Conservation (phyloP, 2,113 vertebrate species). For the Nymphicus hollandicus region DNA sequence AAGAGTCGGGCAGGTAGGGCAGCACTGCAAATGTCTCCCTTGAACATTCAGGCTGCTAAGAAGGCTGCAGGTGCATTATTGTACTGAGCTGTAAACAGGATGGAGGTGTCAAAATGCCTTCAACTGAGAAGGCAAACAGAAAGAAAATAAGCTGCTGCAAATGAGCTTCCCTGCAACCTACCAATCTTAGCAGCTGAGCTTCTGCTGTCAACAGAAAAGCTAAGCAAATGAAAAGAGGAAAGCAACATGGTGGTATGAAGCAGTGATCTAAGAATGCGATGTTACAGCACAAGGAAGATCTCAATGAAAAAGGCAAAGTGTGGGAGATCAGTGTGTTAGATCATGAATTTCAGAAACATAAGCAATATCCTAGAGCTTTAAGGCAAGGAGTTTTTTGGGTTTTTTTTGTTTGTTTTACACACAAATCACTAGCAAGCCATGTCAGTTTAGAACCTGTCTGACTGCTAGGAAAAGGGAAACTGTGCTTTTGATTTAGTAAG, state of each 20-base stretch:
- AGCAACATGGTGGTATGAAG: neutral
- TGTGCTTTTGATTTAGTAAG: accelerated
- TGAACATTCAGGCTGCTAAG: neutral
- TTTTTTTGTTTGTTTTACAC: neutral
- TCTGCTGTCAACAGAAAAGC: neutral
- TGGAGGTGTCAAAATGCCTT: neutral
- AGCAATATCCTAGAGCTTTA: neutral
- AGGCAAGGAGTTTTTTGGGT: neutral
- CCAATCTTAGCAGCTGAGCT: neutral
- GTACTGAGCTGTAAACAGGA: neutral
- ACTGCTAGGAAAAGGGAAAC: neutral
- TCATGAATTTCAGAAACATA: neutral
- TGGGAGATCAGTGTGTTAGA: neutral
- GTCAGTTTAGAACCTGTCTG: neutral
- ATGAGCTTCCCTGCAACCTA: neutral
- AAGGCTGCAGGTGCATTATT: neutral
- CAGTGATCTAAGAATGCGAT: neutral
- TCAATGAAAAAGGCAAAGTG: neutral
- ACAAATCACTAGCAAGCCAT: neutral
- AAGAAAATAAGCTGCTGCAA: neutral
- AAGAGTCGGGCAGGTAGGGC: neutral
- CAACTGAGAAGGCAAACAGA: neutral
- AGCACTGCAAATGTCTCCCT: neutral
- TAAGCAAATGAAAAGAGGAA: neutral
- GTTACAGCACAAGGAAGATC: neutral